These are phyloP conservation scores for Oscheius sp. DNA, from an alignment of 2,888 invertebrate genomes.

Conservation along the genomic window DNA sequence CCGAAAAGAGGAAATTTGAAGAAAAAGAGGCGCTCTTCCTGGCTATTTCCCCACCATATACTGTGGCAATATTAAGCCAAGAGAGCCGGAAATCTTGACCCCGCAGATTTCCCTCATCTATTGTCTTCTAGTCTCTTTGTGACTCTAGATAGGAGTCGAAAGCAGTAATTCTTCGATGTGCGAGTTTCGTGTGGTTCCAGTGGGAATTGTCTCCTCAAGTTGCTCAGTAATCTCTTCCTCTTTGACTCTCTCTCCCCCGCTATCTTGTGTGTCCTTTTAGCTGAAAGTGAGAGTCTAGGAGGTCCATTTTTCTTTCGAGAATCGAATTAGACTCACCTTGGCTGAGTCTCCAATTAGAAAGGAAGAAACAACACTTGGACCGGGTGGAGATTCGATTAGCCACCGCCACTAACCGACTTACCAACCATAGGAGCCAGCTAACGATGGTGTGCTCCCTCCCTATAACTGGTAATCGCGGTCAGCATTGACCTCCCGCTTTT, in stretches of 20 bases:
- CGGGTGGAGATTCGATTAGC: slow-evolving; percentile 25
- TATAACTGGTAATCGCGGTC: not conserved
- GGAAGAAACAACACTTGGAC: slow-evolving; percentile 23
- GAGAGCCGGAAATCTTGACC: not conserved
- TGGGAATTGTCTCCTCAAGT: not conserved
- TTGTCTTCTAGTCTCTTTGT: not conserved
- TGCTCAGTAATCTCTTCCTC: slow-evolving; percentile 14
- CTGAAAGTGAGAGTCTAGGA: too few relatives aligned
- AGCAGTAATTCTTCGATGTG: slow-evolving; percentile 14
- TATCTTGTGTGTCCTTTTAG: not conserved
- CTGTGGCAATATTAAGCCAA: not conserved
- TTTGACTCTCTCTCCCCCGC: not conserved
- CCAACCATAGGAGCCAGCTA: slow-evolving; percentile 6
- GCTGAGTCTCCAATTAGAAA: not conserved
- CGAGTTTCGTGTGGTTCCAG: not conserved
- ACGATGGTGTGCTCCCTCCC: slow-evolving; percentile 9
- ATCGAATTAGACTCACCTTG: not conserved
- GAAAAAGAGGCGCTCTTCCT: not conserved
- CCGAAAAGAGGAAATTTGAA: not conserved
- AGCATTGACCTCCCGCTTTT: too few relatives aligned
- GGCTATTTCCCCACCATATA: too few relatives aligned
- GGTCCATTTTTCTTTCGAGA: not conserved
- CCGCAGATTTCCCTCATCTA: not conserved
- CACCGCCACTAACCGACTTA: slow-evolving; percentile 24
- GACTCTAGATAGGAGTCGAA: not conserved